Conservation (phyloP, 2,797 vertebrate species). For the Nannoperca australis region DNA sequence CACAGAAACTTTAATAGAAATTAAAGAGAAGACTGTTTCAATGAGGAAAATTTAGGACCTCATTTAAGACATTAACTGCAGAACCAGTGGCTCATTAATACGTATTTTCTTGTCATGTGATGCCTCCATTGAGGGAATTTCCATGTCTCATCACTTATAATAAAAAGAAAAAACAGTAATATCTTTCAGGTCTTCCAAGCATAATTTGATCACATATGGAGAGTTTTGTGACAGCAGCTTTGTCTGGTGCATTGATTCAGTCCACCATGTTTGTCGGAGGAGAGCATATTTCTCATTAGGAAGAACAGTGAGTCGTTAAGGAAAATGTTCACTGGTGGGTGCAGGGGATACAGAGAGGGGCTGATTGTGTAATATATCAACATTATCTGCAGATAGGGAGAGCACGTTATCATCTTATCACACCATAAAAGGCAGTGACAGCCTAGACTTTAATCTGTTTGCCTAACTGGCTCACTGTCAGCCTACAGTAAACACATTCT, state of each 20-base stretch:
- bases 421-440: constrained; percentile 34
- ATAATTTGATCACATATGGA: not conserved
- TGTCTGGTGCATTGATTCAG: not conserved
- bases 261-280: constrained; percentile 18
- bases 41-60: not conserved
- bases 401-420: constrained; percentile 39
- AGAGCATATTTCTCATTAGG: constrained; percentile 21
- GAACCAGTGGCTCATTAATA: constrained; percentile 5
- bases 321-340: constrained; percentile 24
- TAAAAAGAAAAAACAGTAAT: constrained; percentile 8
- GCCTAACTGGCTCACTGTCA: constrained; percentile 12
- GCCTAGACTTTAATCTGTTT: constrained; percentile 75
- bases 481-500: constrained; percentile 18
- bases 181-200: not conserved
- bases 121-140: not conserved
- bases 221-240: not conserved
- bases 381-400: constrained; percentile 28
- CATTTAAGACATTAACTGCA: not conserved
- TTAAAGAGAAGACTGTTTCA: constrained; percentile 2
- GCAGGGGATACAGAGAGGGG: constrained; percentile 5
- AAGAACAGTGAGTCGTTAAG: constrained; percentile 57
- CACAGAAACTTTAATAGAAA: not conserved
- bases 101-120: constrained; percentile 9
- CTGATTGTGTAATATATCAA: constrained; percentile 56
- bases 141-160: not conserved